phyloP scores from a whole-genome alignment of 1,140 invertebrate species.

The Drosophila paulistorum region DNA sequence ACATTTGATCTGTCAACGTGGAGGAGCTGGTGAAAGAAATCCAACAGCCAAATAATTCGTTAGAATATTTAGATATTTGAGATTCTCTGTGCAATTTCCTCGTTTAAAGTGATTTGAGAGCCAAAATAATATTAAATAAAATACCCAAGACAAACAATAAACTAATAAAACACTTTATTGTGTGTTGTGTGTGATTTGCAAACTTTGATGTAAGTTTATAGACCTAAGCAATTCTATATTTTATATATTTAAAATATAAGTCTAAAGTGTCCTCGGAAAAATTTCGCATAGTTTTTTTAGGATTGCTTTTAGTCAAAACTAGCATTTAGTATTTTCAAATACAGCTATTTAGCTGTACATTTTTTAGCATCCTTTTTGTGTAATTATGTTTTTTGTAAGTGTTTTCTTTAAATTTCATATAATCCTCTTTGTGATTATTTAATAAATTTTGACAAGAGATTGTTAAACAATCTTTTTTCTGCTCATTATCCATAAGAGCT shows the following conservation, averaged over 20 bases:
- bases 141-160: not conserved
- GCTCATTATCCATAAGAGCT: no score
- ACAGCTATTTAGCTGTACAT: not conserved
- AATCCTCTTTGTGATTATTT: no score
- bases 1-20: slow-evolving; percentile 82
- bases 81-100: not conserved
- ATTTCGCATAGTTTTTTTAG: not conserved
- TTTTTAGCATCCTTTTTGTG: not conserved
- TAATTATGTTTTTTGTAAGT: no score
- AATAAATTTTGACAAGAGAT: no score
- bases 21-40: slow-evolving; percentile 24
- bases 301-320: not conserved
- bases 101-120: not conserved
- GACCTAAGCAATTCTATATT: not conserved
- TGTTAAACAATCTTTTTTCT: no score
- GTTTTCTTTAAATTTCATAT: not conserved
- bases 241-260: not conserved
- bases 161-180: not conserved
- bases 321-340: no score
- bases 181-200: not conserved
- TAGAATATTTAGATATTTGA: not conserved
- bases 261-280: not conserved
- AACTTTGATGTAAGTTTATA: not conserved
- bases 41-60: not conserved
- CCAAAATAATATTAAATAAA: not conserved